These are phyloP conservation scores for Eilema depressum DNA, from an alignment of 2,888 invertebrate genomes.

Conservation along the genomic window DNA sequence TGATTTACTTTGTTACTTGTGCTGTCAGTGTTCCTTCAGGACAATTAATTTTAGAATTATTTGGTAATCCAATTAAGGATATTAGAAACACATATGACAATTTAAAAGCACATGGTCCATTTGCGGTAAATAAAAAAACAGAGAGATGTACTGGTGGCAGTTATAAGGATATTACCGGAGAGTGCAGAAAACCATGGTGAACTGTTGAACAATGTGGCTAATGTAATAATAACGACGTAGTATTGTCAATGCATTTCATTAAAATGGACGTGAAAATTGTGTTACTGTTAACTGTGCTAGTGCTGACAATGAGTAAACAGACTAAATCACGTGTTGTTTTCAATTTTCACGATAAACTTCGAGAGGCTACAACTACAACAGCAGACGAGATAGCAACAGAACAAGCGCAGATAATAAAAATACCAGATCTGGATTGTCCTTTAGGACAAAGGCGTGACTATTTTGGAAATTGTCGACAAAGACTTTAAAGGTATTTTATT, in stretches of 20 bases:
- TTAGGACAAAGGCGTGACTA: constrained; percentile 64
- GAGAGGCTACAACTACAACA: constrained; percentile 36
- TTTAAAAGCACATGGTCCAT: constrained; percentile 23
- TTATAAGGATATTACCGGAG: constrained; percentile 68
- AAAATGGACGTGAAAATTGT: constrained; percentile 62
- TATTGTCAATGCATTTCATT: constrained; percentile 57
- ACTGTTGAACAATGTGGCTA: constrained; percentile 39
- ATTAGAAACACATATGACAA: constrained; percentile 51
- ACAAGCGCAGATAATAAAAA: constrained; percentile 69
- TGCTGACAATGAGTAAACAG: constrained; percentile 36
- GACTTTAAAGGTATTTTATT: constrained; percentile 57
- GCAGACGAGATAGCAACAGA: constrained; percentile 43
- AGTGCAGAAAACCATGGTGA: constrained; percentile 75
- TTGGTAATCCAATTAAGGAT: constrained; percentile 75
- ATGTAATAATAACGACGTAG: constrained; percentile 55
- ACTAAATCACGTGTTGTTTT: constrained; percentile 43
- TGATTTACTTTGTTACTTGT: constrained; percentile 64
- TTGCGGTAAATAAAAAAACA: constrained; percentile 48
- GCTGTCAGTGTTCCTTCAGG: constrained; percentile 59
- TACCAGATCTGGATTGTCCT: constrained; percentile 68
- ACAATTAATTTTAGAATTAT: constrained; percentile 67
- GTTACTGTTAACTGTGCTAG: constrained; percentile 47
- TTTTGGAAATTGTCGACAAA: constrained; percentile 64
- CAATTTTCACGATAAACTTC: constrained; percentile 56
- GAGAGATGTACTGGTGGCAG: constrained; percentile 58